Evolutionary conservation across 2,797 vertebrate species (phyloP), one percentile per base, ranked within the genome.

Genomic region (Crenuchus spilurus): DNA sequence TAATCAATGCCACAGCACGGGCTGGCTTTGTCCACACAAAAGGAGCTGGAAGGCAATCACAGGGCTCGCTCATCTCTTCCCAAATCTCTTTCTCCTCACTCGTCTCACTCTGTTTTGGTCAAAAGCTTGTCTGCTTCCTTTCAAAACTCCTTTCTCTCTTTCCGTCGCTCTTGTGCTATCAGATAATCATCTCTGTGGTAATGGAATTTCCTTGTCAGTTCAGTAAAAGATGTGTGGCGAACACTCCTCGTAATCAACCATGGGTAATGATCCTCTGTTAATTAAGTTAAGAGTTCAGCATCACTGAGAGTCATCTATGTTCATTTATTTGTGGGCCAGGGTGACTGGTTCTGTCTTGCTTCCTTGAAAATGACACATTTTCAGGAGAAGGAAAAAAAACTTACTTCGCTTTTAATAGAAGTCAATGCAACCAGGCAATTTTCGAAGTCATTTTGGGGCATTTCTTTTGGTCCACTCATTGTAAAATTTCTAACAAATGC

Each of bases 181-280:
- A 42, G 62, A 71, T 75, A 52, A 52, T 22, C 73, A 33, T 49
- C 55, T 66, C 30, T 22, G 28, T 35, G 11, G 35, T 49, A 39
- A 58, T 49, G 55, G 30, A 44, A 31, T 55, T 31, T 70, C 42
- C 69, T 30, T 4, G 51, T 52, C 60, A 31, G 48, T 54, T 18
- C 11, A 8, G 37, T 7, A n/a, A 41, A 30, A 54, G 28, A 44
- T 48, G 33, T 20, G 7, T 24, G 58, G 49, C n/a, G 0, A 64
- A 72, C 62, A 66, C 55, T 55, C 39, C 67, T 22, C 61, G 48
- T 77, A 82, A 51, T 46, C 39, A 2, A 20, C 13, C 14, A 8
- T 31, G 30, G 42, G 10, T 28, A 65, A 64, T 61, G 37, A 55
- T 62, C 33, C 55, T 46, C n/a, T 41, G 54, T 46, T 46, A 67